Evolutionary conservation across 2,888 invertebrate genomes (phyloP).

Genomic region (Caenorhabditis virilis): DNA sequence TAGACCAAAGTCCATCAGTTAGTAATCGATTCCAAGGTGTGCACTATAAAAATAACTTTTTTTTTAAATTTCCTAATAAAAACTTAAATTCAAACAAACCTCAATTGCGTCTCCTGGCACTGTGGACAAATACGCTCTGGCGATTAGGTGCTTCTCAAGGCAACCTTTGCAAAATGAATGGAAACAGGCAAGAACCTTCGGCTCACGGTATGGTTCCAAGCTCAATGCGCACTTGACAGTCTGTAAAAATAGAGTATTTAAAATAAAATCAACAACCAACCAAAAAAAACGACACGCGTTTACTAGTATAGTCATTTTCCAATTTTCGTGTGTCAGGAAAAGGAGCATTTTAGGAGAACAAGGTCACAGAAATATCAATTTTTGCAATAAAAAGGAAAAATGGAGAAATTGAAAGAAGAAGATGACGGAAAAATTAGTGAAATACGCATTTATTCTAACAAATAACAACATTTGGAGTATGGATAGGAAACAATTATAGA

Average conservation of each 20-base stretch:
- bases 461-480: too few species aligned
- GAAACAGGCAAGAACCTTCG: conserved; percentile 81
- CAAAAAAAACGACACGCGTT: neutral
- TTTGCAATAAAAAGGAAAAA: neutral
- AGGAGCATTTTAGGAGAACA: neutral
- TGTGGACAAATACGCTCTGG: conserved; percentile 76
- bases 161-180: conserved; percentile 85
- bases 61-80: neutral
- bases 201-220: conserved; percentile 77
- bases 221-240: conserved; percentile 59
- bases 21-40: conserved; percentile 73
- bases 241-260: conserved; percentile 29
- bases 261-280: neutral
- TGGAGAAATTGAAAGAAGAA: neutral
- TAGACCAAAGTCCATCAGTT: conserved; percentile 74
- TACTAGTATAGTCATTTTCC: neutral
- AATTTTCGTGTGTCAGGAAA: neutral
- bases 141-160: conserved; percentile 75
- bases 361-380: neutral
- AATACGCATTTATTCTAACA: too few species aligned
- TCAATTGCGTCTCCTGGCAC: conserved; percentile 73
- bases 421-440: too few species aligned
- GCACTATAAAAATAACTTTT: conserved; percentile 29
- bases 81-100: conserved; percentile 23
- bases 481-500: too few species aligned